These are phyloP conservation scores for Arge pagana DNA, from an alignment of 2,888 invertebrate species.

Conservation along the genomic window DNA sequence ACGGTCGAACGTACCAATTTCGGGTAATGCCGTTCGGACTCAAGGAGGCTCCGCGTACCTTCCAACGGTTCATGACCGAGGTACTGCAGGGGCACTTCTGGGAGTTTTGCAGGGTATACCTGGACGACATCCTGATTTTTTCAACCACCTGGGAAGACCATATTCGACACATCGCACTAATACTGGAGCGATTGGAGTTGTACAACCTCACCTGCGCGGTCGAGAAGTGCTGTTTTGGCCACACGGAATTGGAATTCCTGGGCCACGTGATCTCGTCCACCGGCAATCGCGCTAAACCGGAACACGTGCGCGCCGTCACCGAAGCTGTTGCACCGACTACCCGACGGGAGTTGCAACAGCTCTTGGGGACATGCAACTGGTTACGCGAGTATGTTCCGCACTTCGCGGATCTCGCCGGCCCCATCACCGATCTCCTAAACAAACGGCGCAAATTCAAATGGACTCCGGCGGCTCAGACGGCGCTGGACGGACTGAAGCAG, in stretches of 20 bases:
- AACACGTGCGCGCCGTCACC: constrained; percentile 28
- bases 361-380: constrained; percentile 34
- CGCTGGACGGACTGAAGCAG: neutral
- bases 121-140: constrained; percentile 36
- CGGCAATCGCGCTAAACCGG: constrained; percentile 35
- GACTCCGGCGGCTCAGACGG: too few relatives aligned
- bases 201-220: constrained; percentile 39
- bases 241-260: constrained; percentile 38
- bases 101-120: constrained; percentile 31
- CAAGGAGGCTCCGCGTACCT: constrained; percentile 39
- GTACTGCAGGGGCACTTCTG: constrained; percentile 36
- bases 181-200: constrained; percentile 27
- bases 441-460: constrained; percentile 1
- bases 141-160: constrained; percentile 43
- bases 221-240: constrained; percentile 39
- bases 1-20: constrained; percentile 30
- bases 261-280: constrained; percentile 44
- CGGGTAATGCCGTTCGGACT: constrained; percentile 43
- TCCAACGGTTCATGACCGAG: constrained; percentile 41
- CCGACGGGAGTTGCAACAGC: constrained; percentile 24
- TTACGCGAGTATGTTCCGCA: constrained; percentile 30
- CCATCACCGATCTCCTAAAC: constrained; percentile 27
- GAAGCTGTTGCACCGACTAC: constrained; percentile 28
- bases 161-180: constrained; percentile 25
- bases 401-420: constrained; percentile 16